Evolutionary conservation across 2,888 invertebrate species (phyloP).

Genomic region (Dicranocentrus wangi): DNA sequence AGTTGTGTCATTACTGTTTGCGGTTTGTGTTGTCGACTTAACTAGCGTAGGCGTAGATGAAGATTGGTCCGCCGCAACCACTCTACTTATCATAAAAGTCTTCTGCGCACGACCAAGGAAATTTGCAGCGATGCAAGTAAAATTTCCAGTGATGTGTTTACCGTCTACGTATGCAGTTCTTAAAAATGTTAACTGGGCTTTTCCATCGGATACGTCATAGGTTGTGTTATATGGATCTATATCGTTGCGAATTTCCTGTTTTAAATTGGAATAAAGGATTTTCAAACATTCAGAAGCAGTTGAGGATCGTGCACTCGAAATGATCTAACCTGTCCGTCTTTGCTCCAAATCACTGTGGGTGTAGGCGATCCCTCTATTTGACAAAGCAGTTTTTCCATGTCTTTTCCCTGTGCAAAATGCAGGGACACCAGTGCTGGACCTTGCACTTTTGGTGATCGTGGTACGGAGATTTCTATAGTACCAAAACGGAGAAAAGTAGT

Average conservation of each 20-base stretch:
- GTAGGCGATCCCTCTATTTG: slow-evolving; percentile 67
- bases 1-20: too few relatives aligned
- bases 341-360: slow-evolving; percentile 68
- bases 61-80: too few relatives aligned
- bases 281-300: not conserved
- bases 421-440: slow-evolving; percentile 52
- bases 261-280: not conserved
- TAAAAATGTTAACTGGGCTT: slow-evolving; percentile 44
- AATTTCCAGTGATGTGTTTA: slow-evolving; percentile 60
- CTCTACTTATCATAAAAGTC: slow-evolving; percentile 12
- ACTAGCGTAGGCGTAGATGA: too few relatives aligned
- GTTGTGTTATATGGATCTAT: slow-evolving; percentile 40
- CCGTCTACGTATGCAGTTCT: slow-evolving; percentile 29
- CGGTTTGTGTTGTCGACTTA: too few relatives aligned
- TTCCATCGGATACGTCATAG: slow-evolving; percentile 49
- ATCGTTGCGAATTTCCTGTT: slow-evolving; percentile 15
- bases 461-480: slow-evolving; percentile 63
- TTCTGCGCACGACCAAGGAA: slow-evolving; percentile 68
- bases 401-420: slow-evolving; percentile 11
- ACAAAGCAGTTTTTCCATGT: slow-evolving; percentile 56
- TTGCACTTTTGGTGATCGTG: slow-evolving; percentile 66
- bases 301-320: not conserved
- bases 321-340: slow-evolving; percentile 63
- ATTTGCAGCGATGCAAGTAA: slow-evolving; percentile 71
- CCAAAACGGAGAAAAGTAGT: too few relatives aligned